Evolutionary conservation across 1,140 invertebrate genomes (phyloP), one percentile per base, ranked within the genome.

Genomic region (Leptinotarsa defecta): DNA sequence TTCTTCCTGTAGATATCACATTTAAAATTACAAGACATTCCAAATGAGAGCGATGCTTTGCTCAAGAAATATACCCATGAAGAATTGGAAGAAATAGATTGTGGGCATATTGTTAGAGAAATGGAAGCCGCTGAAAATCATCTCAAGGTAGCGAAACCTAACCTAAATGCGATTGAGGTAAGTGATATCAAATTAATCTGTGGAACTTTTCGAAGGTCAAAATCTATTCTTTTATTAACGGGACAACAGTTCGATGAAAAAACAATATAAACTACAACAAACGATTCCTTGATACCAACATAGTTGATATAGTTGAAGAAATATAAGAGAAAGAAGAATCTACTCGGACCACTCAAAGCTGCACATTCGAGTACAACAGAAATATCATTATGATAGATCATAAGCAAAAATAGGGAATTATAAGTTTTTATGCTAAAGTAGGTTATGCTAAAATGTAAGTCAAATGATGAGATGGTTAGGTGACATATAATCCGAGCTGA

Each of bases 151-250:
- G 88, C 89, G 73, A 94, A 92, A 80, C 94, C 95, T 2, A 95
- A 98, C 86, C 84, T 97, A 76, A 89, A 90, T 65, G 91, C 92
- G 74, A 93, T 98, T 78, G 89, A 90, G 81, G 93, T 95, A 79
- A 78, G 22, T 15, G 34, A 43, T 43, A 43, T 43, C 34, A 43
- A 43, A 11, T 4, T 5, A 15, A 52, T 11, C 22, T 24, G 4
- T 67, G 19, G 1, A 15, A 20, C 17, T 13, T 67, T 24, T 67
- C 13, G 34, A 27, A 27, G 22, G 22, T 63, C 2, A 63, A 63
- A 19, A 63, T 63, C 3, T 63, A 43, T 15, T 57, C n/a, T n/a
- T 57, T 57, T 5, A 57, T 57, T 17, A 57, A 57, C n/a, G 52
- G 15, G 17, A 57, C 17, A 57, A 34, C 34, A 11, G 34, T 34